Evolutionary conservation across 2,888 invertebrate species (phyloP).

Genomic region (Cryptus armator): DNA sequence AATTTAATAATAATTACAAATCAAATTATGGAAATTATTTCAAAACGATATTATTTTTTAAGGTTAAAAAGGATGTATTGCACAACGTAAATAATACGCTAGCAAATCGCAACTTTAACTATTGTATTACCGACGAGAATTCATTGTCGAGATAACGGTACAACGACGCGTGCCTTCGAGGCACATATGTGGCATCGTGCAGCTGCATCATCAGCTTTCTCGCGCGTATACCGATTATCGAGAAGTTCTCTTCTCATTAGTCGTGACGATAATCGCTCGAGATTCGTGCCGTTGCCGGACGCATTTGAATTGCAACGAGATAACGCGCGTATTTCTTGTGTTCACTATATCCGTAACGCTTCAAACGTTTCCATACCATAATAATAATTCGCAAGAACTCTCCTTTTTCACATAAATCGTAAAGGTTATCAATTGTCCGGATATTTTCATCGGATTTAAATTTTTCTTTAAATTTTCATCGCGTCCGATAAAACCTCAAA

Average conservation of each 20-base stretch:
- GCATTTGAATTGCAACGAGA: slow-evolving; percentile 38
- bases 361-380: slow-evolving; percentile 49
- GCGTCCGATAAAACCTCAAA: background rate
- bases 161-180: slow-evolving; percentile 45
- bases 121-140: background rate
- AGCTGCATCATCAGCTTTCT: slow-evolving; percentile 34
- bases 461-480: background rate
- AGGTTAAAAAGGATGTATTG: background rate
- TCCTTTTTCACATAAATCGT: slow-evolving; percentile 1
- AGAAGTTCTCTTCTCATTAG: slow-evolving; percentile 18
- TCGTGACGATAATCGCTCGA: slow-evolving; percentile 26
- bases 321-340: slow-evolving; percentile 33
- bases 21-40: no score
- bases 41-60: no score
- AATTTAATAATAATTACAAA: no score
- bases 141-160: slow-evolving; percentile 41
- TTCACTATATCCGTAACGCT: slow-evolving; percentile 5
- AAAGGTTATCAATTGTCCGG: background rate
- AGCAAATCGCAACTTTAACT: background rate
- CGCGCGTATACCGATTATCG: slow-evolving; percentile 25
- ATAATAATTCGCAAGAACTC: slow-evolving; percentile 53
- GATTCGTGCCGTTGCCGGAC: slow-evolving; percentile 21
- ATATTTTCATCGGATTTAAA: background rate
- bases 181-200: slow-evolving; percentile 25
- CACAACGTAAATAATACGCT: background rate